These are phyloP conservation scores for Leucophora obtusa DNA, from an alignment of 2,888 invertebrate species.

Conservation along the genomic window DNA sequence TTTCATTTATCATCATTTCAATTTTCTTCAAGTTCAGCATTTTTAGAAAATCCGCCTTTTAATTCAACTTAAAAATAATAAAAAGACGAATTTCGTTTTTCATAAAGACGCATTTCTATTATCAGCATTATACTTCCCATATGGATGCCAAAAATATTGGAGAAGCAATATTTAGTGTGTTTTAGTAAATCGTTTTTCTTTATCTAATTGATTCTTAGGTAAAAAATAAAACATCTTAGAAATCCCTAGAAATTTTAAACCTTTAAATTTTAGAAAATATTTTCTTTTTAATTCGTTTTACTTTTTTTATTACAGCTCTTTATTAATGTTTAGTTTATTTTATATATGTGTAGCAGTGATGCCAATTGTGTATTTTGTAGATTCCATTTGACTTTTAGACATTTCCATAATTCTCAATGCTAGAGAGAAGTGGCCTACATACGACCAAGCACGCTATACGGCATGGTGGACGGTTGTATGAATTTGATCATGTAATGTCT, in stretches of 20 bases:
- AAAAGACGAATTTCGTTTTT: background rate
- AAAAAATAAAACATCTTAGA: background rate
- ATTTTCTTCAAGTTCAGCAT: background rate
- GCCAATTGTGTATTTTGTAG: background rate
- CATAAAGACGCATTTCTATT: constrained; percentile 1
- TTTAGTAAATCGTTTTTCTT: background rate
- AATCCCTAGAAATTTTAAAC: background rate
- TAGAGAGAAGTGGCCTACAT: too few species aligned
- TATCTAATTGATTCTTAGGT: background rate
- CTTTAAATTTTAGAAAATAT: background rate
- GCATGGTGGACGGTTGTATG: too few species aligned
- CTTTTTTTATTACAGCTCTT: background rate
- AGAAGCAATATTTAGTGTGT: background rate
- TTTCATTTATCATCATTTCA: constrained; percentile 14
- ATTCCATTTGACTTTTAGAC: background rate
- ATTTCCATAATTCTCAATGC: background rate
- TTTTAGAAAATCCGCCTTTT: background rate
- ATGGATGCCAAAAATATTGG: background rate
- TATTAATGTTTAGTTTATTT: constrained; percentile 5
- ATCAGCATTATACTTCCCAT: constrained; percentile 7
- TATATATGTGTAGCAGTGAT: background rate
- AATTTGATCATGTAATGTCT: too few species aligned
- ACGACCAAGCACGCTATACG: too few species aligned
- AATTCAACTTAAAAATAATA: background rate
- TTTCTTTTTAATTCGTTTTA: constrained; percentile 3